Percentiles rank a stretch among this genome's conserved stretches.
Conservation (phyloP, 2,113 vertebrate species). For the Protomyctophum bolini region DNA sequence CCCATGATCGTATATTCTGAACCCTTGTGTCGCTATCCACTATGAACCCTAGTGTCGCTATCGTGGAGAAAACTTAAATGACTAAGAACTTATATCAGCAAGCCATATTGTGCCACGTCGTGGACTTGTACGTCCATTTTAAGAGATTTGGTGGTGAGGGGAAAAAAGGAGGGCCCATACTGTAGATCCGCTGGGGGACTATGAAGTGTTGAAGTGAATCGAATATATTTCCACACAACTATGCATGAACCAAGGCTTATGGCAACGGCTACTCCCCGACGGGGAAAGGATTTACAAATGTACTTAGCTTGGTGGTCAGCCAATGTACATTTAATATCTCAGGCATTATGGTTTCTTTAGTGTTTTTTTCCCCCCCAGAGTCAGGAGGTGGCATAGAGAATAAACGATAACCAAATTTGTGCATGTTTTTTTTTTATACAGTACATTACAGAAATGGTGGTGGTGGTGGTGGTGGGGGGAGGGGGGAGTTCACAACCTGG, state of each 20-base stretch:
- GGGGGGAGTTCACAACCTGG: conserved; percentile 42
- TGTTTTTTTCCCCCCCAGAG: conserved; percentile 25
- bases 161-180: too few species aligned
- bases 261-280: conserved; percentile 27
- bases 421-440: conserved; percentile 19
- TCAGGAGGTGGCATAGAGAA: background rate
- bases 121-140: too few species aligned
- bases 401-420: background rate
- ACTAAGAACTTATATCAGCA: too few species aligned
- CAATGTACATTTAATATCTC: conserved; percentile 1
- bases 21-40: background rate
- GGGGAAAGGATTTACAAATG: conserved; percentile 12
- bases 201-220: too few species aligned
- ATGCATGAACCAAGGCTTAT: conserved; percentile 9
- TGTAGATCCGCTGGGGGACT: too few species aligned
- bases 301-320: background rate
- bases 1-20: background rate
- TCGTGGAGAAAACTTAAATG: background rate
- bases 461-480: background rate
- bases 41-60: background rate
- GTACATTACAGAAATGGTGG: conserved; percentile 26
- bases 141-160: too few species aligned
- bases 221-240: background rate
- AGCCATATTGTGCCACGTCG: too few species aligned
- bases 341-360: background rate